These are phyloP conservation scores for Urocolius indicus DNA, from an alignment of 2,113 vertebrate species.

Conservation along the genomic window DNA sequence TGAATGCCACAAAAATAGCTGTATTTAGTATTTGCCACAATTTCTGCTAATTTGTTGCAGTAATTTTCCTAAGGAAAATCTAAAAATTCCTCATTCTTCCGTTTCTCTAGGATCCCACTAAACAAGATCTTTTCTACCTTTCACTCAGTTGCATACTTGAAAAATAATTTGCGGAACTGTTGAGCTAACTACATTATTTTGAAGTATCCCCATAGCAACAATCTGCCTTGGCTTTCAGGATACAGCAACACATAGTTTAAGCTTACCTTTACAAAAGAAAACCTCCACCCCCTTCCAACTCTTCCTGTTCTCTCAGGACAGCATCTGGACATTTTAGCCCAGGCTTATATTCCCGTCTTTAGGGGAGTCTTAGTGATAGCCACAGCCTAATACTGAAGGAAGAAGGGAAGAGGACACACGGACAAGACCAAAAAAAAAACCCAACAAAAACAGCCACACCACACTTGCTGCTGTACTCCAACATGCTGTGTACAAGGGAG, in stretches of 20 bases:
- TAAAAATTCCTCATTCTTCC: background rate
- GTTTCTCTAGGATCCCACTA: background rate
- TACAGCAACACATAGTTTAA: background rate
- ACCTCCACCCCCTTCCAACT: background rate
- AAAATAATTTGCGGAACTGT: background rate
- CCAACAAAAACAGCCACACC: background rate
- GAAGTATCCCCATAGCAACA: background rate
- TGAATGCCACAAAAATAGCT: background rate
- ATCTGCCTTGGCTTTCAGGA: background rate
- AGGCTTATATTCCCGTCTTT: background rate
- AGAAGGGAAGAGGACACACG: background rate
- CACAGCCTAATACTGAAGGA: background rate
- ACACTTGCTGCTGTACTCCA: rapidly evolving
- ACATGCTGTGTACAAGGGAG: too few relatives aligned
- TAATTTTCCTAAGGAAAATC: background rate
- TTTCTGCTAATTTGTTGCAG: background rate
- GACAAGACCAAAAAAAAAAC: too few relatives aligned
- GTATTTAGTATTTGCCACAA: background rate
- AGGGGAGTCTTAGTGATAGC: rapidly evolving
- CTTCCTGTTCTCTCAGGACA: background rate
- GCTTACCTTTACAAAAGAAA: background rate
- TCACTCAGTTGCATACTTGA: background rate
- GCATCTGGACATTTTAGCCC: background rate
- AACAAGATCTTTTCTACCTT: background rate
- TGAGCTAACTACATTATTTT: background rate